Percentiles rank a stretch among this genome's conserved stretches.
phyloP scores from a whole-genome alignment of 2,888 invertebrate genomes.

The Polydrusus cervinus region DNA sequence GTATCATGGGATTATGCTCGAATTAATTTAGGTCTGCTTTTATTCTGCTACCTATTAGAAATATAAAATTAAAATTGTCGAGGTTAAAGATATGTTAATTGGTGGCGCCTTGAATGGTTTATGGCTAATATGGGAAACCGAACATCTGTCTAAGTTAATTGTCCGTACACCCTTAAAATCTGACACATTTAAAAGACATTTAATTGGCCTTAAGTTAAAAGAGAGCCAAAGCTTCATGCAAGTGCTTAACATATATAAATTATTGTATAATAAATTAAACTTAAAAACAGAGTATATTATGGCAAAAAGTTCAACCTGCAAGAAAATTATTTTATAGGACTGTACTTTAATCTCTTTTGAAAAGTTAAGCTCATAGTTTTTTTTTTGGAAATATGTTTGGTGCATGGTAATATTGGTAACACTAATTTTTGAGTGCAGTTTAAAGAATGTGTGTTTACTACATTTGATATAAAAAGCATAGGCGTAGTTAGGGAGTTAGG shows the following conservation, averaged over 20 bases:
- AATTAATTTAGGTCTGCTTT: conserved; percentile 11
- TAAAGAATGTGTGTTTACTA: no score
- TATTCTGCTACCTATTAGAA: not conserved
- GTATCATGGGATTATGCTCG: not conserved
- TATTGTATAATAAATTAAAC: not conserved
- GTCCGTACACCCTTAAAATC: conserved; percentile 25
- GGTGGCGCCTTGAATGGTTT: conserved; percentile 27
- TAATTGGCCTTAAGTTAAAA: not conserved
- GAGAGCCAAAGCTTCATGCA: not conserved
- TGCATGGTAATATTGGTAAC: no score
- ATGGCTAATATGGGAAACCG: conserved; percentile 10
- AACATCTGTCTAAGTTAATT: conserved; percentile 22
- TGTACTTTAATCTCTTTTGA: no score
- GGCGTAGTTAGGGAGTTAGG: no score
- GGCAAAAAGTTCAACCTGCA: no score
- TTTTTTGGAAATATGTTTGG: no score
- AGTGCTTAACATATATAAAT: not conserved
- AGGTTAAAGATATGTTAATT: conserved; percentile 15
- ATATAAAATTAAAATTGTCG: conserved; percentile 5
- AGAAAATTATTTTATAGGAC: no score
- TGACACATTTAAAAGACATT: conserved; percentile 26
- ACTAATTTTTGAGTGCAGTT: no score
- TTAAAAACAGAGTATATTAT: no score
- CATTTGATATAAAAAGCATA: no score
- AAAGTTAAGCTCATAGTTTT: no score